These are phyloP conservation scores for Pollachius pollachius DNA, from an alignment of 2,113 vertebrate genomes.

Conservation along the genomic window DNA sequence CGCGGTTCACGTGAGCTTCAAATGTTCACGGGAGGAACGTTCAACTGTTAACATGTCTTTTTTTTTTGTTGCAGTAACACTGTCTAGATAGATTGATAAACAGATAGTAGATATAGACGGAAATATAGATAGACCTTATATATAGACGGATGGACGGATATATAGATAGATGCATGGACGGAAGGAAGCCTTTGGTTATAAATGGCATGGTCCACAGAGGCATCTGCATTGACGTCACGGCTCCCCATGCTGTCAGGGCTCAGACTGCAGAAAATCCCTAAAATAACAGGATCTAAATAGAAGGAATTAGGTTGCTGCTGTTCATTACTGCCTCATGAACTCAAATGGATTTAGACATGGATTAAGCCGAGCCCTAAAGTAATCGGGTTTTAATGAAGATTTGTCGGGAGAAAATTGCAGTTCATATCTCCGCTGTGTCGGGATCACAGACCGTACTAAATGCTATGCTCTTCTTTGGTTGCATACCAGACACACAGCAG, in stretches of 20 bases:
- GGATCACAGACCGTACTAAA: conserved; percentile 9
- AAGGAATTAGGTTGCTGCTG: conserved; percentile 38
- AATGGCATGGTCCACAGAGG: conserved; percentile 67
- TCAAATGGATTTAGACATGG: conserved; percentile 28
- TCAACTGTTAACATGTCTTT: no score
- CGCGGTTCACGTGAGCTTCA: no score
- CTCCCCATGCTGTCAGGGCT: conserved; percentile 47
- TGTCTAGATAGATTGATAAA: no score
- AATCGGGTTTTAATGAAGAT: conserved; percentile 47
- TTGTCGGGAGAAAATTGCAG: conserved; percentile 16
- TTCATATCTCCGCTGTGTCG: conserved; percentile 14
- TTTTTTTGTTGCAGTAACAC: no score
- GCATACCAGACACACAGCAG: no score
- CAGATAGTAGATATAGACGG: no score
- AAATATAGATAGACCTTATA: background rate
- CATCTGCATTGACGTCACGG: conserved; percentile 70
- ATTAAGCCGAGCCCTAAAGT: conserved; percentile 39
- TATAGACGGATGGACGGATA: background rate
- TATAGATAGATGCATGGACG: background rate
- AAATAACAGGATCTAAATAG: conserved; percentile 54
- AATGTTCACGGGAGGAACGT: no score
- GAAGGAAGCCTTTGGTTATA: conserved; percentile 60
- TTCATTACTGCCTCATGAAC: conserved; percentile 45
- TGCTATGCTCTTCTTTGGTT: no score
- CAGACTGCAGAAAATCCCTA: conserved; percentile 48